Percentiles rank a stretch among this genome's conserved stretches.
Conservation (phyloP, 2,797 vertebrate genomes). For the Euthynnus affinis region DNA sequence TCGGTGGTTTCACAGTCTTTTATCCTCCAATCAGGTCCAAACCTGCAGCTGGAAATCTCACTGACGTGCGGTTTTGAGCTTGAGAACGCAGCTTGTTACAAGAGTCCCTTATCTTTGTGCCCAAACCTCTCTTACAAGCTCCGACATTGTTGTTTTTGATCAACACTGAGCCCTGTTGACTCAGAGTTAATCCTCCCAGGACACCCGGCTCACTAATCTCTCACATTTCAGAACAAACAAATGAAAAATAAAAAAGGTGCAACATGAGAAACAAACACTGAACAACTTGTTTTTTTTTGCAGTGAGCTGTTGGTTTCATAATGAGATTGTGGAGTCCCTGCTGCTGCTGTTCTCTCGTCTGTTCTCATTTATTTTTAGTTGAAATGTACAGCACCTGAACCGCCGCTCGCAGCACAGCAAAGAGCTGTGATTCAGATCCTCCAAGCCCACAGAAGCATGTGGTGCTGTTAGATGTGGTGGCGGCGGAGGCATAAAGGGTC, state of each 20-base stretch:
- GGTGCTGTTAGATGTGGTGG: not conserved
- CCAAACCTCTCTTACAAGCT: not conserved
- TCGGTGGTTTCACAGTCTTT: too few relatives aligned
- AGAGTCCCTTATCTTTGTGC: not conserved
- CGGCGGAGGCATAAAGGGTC: not conserved
- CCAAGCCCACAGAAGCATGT: not conserved
- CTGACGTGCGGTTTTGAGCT: not conserved
- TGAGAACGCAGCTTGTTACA: not conserved
- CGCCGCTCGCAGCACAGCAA: not conserved
- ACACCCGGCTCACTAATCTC: conserved; percentile 23
- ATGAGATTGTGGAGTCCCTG: not conserved
- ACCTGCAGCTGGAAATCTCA: not conserved
- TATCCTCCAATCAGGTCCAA: not conserved
- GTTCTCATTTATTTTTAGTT: not conserved
- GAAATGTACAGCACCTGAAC: not conserved
- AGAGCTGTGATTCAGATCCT: not conserved
- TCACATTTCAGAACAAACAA: conserved; percentile 7
- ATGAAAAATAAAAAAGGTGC: not conserved
- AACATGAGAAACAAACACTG: not conserved
- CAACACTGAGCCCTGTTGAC: not conserved
- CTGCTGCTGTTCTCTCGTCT: not conserved
- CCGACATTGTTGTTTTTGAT: conserved; percentile 7
- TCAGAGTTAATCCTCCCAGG: conserved; percentile 35
- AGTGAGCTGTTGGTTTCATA: conserved; percentile 13
- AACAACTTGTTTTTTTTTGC: not conserved